Percentiles rank a stretch among this genome's conserved stretches.
Evolutionary conservation across 2,888 invertebrate species (phyloP).

Genomic region (Andrena flavipes): DNA sequence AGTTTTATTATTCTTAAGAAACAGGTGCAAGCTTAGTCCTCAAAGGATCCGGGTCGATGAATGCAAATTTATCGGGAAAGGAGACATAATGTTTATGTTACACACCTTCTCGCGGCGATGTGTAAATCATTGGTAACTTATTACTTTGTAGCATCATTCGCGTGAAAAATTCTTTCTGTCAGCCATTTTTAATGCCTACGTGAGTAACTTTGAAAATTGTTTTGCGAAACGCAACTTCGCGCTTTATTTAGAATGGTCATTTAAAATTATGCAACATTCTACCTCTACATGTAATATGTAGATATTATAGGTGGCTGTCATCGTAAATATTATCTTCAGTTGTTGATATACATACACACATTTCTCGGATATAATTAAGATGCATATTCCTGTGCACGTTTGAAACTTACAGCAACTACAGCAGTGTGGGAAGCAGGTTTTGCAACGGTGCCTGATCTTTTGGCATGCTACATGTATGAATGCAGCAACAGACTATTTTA

Average conservation of each 20-base stretch:
- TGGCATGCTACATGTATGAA: slow-evolving; percentile 5
- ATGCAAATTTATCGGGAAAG: not conserved
- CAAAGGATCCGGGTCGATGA: not conserved
- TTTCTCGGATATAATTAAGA: slow-evolving; percentile 16
- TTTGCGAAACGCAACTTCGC: not conserved
- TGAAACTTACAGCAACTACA: not conserved
- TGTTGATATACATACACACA: not conserved
- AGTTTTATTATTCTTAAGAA: not conserved
- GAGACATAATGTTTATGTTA: not conserved
- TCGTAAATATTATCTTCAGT: slow-evolving; percentile 11
- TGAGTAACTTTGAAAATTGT: not conserved
- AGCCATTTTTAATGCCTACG: not conserved
- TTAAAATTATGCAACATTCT: not conserved
- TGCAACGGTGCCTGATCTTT: slow-evolving; percentile 3
- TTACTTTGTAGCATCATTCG: not conserved
- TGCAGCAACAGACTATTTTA: not conserved
- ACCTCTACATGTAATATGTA: not conserved
- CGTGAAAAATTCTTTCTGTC: not conserved
- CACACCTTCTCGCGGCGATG: not conserved
- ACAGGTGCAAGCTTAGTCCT: not conserved
- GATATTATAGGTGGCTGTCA: slow-evolving; percentile 6
- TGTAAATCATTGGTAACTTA: not conserved
- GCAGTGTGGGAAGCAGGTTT: slow-evolving; percentile 6
- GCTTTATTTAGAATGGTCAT: slow-evolving; percentile 5
- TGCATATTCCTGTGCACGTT: not conserved